A percentile compares a stretch with the other conserved stretches of the same genome.
These are phyloP conservation scores for Rissa tridactyla DNA, from an alignment of 2,113 vertebrate species.

Conservation along the genomic window DNA sequence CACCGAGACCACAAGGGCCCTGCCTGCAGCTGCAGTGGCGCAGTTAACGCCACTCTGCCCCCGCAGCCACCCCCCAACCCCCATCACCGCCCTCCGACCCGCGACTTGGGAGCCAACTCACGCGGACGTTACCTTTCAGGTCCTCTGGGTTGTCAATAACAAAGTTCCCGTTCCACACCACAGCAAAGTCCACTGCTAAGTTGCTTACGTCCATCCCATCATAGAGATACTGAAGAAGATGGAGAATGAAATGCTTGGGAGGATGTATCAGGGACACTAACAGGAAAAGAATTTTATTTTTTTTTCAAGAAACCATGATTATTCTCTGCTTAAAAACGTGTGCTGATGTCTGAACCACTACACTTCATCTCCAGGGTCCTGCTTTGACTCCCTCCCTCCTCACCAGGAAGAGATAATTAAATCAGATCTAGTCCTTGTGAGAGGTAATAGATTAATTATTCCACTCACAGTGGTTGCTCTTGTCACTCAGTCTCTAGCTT, in stretches of 20 bases:
- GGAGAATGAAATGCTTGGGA: background rate
- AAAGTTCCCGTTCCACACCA: conserved; percentile 99
- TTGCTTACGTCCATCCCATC: conserved; percentile 95
- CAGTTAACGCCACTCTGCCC: background rate
- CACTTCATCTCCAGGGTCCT: background rate
- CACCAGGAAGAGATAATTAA: conserved; percentile 51
- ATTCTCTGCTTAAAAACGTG: background rate
- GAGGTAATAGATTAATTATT: conserved; percentile 57
- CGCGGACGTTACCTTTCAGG: conserved; percentile 83
- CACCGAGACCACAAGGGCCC: rapidly evolving
- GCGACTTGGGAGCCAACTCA: rapidly evolving
- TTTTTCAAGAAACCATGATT: background rate
- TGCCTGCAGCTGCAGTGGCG: background rate
- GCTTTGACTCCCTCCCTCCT: conserved; percentile 3
- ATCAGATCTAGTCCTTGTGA: conserved; percentile 39
- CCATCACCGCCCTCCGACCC: background rate
- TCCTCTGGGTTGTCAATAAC: conserved; percentile 96
- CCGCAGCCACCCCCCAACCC: background rate
- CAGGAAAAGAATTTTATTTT: background rate
- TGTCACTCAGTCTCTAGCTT: conserved; percentile 16
- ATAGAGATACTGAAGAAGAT: conserved; percentile 86
- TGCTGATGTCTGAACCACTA: background rate
- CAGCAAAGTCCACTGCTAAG: conserved; percentile 93
- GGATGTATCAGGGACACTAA: background rate
- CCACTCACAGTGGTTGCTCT: background rate